A percentile compares a stretch with the other conserved stretches of the same genome.
Conservation (phyloP, 2,888 invertebrate genomes). For the Campaea margaritaria region DNA sequence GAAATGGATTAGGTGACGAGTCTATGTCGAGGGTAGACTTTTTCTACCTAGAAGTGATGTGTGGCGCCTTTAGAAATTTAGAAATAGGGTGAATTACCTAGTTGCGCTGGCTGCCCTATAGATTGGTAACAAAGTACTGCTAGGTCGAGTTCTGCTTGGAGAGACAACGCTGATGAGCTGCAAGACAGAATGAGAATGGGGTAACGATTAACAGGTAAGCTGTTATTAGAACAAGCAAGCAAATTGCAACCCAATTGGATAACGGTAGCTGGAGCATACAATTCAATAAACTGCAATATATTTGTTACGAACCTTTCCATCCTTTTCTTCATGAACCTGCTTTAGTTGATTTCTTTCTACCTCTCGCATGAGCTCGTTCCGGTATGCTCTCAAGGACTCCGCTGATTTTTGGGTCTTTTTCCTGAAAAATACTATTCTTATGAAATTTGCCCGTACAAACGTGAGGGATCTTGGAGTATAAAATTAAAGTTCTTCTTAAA, state of each 20-base stretch:
- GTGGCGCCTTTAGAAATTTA: too few relatives aligned
- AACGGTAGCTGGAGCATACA: too few relatives aligned
- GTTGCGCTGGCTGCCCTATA: slow-evolving; percentile 79
- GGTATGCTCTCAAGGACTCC: slow-evolving; percentile 71
- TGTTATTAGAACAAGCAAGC: too few relatives aligned
- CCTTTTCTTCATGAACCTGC: slow-evolving; percentile 77
- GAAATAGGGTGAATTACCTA: slow-evolving; percentile 54
- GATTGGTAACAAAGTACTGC: slow-evolving; percentile 73
- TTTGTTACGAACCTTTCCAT: slow-evolving; percentile 63
- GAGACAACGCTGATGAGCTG: slow-evolving; percentile 81
- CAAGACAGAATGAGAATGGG: slow-evolving; percentile 23
- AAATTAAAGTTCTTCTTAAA: too few relatives aligned
- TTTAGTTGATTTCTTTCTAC: slow-evolving; percentile 77
- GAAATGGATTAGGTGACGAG: not conserved
- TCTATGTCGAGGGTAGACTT: too few relatives aligned
- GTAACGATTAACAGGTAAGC: too few relatives aligned
- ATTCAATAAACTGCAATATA: too few relatives aligned
- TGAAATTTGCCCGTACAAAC: not conserved
- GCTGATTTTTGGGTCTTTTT: slow-evolving; percentile 75
- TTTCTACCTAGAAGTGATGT: too few relatives aligned
- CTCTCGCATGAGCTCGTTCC: slow-evolving; percentile 74
- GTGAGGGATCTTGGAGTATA: too few relatives aligned
- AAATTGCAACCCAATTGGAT: too few relatives aligned
- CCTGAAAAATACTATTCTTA: slow-evolving; percentile 52
- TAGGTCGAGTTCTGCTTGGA: slow-evolving; percentile 76